Percentiles rank a stretch among this genome's conserved stretches.
phyloP scores from a whole-genome alignment of 2,797 vertebrate genomes.

The Lepilemur septentrionalis region DNA sequence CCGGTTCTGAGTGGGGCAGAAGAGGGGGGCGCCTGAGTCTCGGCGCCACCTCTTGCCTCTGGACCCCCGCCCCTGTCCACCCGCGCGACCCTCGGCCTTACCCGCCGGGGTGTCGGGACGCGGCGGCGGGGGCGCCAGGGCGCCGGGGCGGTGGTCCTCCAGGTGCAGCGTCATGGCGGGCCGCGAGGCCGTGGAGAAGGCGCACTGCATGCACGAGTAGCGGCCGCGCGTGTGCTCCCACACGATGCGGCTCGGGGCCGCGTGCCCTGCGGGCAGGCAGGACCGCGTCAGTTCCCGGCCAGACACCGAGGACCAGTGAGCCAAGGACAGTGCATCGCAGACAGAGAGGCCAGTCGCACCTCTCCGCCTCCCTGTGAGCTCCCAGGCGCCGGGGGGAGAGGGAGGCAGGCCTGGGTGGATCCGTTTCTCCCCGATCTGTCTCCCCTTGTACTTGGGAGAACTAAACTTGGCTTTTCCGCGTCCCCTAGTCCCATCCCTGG shows the following conservation, averaged over 20 bases:
- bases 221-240: constrained; percentile 96
- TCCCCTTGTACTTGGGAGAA: neutral
- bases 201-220: constrained; percentile 94
- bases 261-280: constrained; percentile 83
- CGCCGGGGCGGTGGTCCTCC: constrained; percentile 87
- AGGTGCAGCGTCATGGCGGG: constrained; percentile 93
- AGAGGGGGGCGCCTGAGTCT: constrained; percentile 9
- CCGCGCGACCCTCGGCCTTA: constrained; percentile 65
- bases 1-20: neutral
- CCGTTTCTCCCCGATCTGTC: neutral
- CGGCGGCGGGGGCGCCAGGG: constrained; percentile 46
- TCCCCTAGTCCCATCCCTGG: neutral
- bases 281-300: neutral
- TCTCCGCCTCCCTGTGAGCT: neutral
- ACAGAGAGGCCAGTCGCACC: accelerated
- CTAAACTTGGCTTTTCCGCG: neutral
- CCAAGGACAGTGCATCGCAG: neutral
- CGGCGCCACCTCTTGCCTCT: neutral
- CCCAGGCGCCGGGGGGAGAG: accelerated
- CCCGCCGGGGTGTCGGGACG: constrained; percentile 48
- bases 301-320: constrained; percentile 41
- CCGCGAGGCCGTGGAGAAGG: constrained; percentile 86
- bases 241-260: constrained; percentile 90
- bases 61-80: constrained; percentile 70
- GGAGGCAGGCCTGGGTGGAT: neutral